Evolutionary conservation across 2,888 invertebrate species (phyloP).

Genomic region (Drosophila incognita): DNA sequence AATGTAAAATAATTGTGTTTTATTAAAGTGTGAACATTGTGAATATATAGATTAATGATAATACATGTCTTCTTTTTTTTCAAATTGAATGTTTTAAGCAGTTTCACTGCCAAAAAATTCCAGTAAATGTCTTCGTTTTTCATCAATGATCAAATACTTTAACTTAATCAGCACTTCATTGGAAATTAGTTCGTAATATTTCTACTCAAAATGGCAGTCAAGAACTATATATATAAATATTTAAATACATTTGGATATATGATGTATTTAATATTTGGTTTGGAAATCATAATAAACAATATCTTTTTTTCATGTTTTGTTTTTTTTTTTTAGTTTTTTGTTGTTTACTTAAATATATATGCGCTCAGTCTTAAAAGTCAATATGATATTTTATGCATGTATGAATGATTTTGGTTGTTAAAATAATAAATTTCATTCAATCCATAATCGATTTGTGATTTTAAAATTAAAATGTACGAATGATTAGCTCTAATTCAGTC

Average conservation of each 20-base stretch:
- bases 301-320: conserved; percentile 2
- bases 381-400: conserved; percentile 28
- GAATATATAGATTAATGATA: conserved; percentile 35
- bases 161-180: conserved; percentile 12
- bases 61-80: conserved; percentile 49
- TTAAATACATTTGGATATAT: conserved; percentile 53
- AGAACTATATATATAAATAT: conserved; percentile 32
- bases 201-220: conserved; percentile 24
- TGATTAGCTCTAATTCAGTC: conserved; percentile 56
- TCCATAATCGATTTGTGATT: conserved; percentile 23
- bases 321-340: conserved; percentile 39
- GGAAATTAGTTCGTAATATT: conserved; percentile 20
- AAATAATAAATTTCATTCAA: conserved; percentile 27
- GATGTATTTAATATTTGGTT: conserved; percentile 61
- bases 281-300: conserved; percentile 52
- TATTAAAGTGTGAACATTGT: conserved; percentile 57
- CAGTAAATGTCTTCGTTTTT: conserved; percentile 38
- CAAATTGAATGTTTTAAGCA: conserved; percentile 43
- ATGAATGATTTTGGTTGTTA: conserved; percentile 26
- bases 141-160: conserved; percentile 8
- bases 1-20: conserved; percentile 56
- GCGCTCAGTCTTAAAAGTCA: conserved; percentile 69
- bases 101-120: conserved; percentile 62
- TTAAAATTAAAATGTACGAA: conserved; percentile 22
- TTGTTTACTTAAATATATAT: conserved; percentile 43